A percentile compares a stretch with the other conserved stretches of the same genome.
Evolutionary conservation across 2,888 invertebrate genomes (phyloP).

Genomic region (Chloroclystis v-ata): DNA sequence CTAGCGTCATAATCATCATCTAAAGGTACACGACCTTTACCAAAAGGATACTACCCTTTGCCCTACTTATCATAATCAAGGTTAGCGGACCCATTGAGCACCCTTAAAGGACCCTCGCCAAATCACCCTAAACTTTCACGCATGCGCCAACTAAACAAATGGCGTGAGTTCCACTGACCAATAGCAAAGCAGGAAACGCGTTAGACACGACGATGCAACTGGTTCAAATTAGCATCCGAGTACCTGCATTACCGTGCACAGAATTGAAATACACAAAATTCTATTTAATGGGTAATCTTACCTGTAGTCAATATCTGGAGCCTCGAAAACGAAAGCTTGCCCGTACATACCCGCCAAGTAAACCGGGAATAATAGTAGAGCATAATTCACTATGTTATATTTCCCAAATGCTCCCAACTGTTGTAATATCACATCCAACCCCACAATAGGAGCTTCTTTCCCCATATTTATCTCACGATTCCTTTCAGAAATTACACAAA

Average conservation of each 20-base stretch:
- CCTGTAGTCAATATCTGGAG: conserved; percentile 61
- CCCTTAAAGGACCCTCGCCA: conserved; percentile 26
- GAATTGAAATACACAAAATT: not conserved
- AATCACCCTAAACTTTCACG: conserved; percentile 25
- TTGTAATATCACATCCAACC: conserved; percentile 55
- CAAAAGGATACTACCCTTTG: conserved; percentile 14
- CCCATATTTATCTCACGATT: conserved; percentile 45
- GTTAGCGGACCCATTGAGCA: conserved; percentile 18
- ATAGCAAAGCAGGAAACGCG: conserved; percentile 5
- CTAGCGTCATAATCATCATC: no score
- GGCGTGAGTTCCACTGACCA: conserved; percentile 26
- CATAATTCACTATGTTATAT: conserved; percentile 65
- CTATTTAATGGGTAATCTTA: conserved; percentile 29
- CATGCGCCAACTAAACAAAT: conserved; percentile 37
- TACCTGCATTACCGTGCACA: not conserved
- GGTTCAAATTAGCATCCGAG: not conserved
- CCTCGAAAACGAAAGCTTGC: conserved; percentile 66
- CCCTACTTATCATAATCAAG: conserved; percentile 23
- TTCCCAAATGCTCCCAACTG: conserved; percentile 65
- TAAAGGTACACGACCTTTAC: not conserved
- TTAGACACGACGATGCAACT: conserved; percentile 3
- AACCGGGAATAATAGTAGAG: conserved; percentile 59
- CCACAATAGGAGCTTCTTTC: conserved; percentile 37
- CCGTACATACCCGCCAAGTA: conserved; percentile 70
- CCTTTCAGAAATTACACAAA: conserved; percentile 29